phyloP scores from a whole-genome alignment of 92 coral and sea anemone genomes.

The Anthopleura xanthogrammica region DNA sequence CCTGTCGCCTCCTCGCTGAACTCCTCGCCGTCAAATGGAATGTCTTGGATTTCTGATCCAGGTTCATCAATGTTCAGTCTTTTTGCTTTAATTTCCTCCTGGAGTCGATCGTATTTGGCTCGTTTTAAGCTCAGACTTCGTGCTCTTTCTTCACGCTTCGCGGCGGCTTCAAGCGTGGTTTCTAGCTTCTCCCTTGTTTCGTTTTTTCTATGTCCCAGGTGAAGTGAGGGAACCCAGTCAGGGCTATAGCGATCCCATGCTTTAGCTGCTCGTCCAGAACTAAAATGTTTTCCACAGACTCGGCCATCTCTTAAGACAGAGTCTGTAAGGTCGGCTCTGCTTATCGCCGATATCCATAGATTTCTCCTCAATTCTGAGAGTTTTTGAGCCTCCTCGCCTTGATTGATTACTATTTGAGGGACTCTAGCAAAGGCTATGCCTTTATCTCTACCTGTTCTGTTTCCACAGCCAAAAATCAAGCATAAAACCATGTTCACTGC shows the following conservation, averaged over 20 bases:
- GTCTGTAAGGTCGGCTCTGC: slow-evolving; percentile 31
- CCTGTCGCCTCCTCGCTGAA: too few relatives aligned
- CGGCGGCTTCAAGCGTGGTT: neutral
- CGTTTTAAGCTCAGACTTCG: neutral
- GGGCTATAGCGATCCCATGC: slow-evolving; percentile 17
- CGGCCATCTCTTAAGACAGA: slow-evolving; percentile 27
- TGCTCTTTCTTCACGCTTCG: too few relatives aligned
- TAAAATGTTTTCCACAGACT: slow-evolving; percentile 30
- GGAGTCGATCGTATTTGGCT: slow-evolving; percentile 14
- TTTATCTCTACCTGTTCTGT: slow-evolving; percentile 16
- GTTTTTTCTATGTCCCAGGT: slow-evolving; percentile 23
- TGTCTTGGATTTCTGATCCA: too few relatives aligned
- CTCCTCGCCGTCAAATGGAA: too few relatives aligned
- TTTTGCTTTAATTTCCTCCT: too few relatives aligned
- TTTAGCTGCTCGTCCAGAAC: slow-evolving; percentile 15
- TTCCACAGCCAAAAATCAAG: slow-evolving; percentile 11
- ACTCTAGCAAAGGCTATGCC: slow-evolving; percentile 18
- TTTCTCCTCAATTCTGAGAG: slow-evolving; percentile 32
- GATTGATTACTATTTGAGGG: slow-evolving; percentile 28
- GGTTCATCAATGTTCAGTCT: too few relatives aligned
- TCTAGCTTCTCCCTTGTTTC: slow-evolving; percentile 10
- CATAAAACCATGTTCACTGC: slow-evolving; percentile 9
- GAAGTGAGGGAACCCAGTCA: slow-evolving; percentile 34
- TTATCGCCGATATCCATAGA: slow-evolving; percentile 35
- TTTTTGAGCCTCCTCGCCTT: slow-evolving; percentile 29